These are phyloP conservation scores for Todus mexicanus DNA, from an alignment of 2,797 vertebrate species.

Conservation along the genomic window DNA sequence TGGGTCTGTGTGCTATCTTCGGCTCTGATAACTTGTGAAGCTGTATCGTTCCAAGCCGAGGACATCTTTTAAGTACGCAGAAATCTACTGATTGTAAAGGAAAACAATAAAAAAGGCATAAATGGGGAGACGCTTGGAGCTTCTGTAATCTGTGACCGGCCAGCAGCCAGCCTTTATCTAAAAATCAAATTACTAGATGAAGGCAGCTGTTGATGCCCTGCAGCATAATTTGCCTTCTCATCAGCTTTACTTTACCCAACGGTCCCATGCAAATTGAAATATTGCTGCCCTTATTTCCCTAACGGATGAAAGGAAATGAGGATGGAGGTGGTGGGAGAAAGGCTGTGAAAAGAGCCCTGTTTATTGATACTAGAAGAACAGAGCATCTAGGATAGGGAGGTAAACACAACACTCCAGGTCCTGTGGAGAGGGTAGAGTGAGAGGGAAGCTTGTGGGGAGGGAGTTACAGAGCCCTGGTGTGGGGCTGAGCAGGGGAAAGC, in stretches of 20 bases:
- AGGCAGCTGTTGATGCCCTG: not conserved
- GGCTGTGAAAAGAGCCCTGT: not conserved
- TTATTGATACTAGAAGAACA: not conserved
- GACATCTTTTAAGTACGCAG: not conserved
- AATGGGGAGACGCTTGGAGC: not conserved
- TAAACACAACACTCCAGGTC: not conserved
- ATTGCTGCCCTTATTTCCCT: not conserved
- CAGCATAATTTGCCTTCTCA: slow-evolving; percentile 21
- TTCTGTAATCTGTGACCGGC: not conserved
- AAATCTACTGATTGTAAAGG: not conserved
- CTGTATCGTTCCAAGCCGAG: not conserved
- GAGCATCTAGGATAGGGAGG: not conserved
- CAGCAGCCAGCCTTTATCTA: not conserved
- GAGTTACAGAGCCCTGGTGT: not conserved
- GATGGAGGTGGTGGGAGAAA: not conserved
- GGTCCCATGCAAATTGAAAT: not conserved
- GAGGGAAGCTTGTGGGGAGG: not conserved
- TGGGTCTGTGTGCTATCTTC: not conserved
- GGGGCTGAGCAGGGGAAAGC: not conserved
- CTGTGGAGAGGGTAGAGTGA: not conserved
- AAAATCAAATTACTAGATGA: not conserved
- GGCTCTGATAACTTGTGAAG: not conserved
- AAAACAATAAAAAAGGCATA: not conserved
- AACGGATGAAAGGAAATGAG: not conserved
- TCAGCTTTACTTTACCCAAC: not conserved